Base-by-base conservation (phyloP, 2,888 invertebrate genomes). In the Agelastica alni region DNA sequence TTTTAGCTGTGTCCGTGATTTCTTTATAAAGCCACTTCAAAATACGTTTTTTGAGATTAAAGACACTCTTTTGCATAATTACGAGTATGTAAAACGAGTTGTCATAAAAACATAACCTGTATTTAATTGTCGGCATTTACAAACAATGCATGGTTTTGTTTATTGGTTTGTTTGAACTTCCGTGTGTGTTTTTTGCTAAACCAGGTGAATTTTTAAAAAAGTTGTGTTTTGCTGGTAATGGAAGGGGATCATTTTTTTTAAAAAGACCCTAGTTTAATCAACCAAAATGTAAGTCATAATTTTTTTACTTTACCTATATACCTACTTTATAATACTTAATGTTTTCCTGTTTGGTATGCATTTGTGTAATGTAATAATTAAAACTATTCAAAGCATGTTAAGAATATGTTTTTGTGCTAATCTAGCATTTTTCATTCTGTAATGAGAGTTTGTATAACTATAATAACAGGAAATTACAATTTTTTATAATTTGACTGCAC, bases 61-160 rank as follows among this genome's bases (percentile, higher is more conserved):
- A 22, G 9, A 22, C 28, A 28, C 18, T 18, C 10, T 20, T 34
- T 36, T 31, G 36, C 4, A 31, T 46, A 10, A 2, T 18, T 56
- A 52, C 17, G 39, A 61, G 51, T 44, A 60, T 58, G 62, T 55
- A 51, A 51, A 42, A 34, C 30, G n/a, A 22, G 56, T 41, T 48
- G 54, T 55, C 41, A 51, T 20, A 51, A 37, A 32, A 39, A 61
- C 62, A 39, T 65, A 63, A 65, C 65, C 63, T 63, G 60, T 51
- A 55, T 42, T 56, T 58, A 56, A 31, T 53, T 53, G 49, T 59
- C 56, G 52, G 44, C 37, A 36, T 53, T 45, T 32, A 43, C 42
- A 42, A 47, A 46, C 55, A 43, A 45, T 56, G 44, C 34, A 31
- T 53, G 54, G 54, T 61, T 51, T 56, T 60, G 53, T 56, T 61